These are phyloP conservation scores for Champsocephalus gunnari DNA, from an alignment of 2,797 vertebrate species.

Conservation along the genomic window DNA sequence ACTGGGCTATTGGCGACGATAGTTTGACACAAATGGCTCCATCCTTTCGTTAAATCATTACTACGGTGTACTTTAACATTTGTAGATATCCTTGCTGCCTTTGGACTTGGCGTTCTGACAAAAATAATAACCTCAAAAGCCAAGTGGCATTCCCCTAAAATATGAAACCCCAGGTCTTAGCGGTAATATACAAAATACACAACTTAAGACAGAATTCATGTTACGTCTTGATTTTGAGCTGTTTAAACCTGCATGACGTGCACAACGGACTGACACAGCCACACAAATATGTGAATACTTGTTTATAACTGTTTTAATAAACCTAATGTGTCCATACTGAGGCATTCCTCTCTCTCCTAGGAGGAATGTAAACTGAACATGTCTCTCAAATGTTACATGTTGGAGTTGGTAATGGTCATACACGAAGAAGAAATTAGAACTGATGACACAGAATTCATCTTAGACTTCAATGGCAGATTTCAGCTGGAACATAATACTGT, in stretches of 20 bases:
- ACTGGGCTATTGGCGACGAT: no score
- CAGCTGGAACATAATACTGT: not conserved
- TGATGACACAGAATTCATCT: rapidly evolving
- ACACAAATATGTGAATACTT: not conserved
- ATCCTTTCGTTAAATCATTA: no score
- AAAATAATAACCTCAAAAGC: no score
- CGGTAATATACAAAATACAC: no score
- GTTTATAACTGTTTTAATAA: not conserved
- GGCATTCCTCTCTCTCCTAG: conserved; percentile 51
- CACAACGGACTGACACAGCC: not conserved
- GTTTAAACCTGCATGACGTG: not conserved
- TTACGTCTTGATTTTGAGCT: not conserved
- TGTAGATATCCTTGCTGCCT: no score
- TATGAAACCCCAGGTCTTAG: no score
- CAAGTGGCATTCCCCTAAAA: no score
- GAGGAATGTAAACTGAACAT: conserved; percentile 45
- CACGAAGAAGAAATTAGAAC: conserved; percentile 12
- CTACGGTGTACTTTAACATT: no score
- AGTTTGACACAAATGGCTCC: no score
- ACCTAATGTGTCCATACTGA: conserved; percentile 11
- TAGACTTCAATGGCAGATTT: rapidly evolving
- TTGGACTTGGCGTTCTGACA: no score
- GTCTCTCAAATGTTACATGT: conserved; percentile 77
- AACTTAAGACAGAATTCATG: not conserved
- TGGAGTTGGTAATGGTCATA: conserved; percentile 77